These are phyloP conservation scores for Arctocebus calabarensis DNA, from an alignment of 2,797 vertebrate species.

Conservation along the genomic window DNA sequence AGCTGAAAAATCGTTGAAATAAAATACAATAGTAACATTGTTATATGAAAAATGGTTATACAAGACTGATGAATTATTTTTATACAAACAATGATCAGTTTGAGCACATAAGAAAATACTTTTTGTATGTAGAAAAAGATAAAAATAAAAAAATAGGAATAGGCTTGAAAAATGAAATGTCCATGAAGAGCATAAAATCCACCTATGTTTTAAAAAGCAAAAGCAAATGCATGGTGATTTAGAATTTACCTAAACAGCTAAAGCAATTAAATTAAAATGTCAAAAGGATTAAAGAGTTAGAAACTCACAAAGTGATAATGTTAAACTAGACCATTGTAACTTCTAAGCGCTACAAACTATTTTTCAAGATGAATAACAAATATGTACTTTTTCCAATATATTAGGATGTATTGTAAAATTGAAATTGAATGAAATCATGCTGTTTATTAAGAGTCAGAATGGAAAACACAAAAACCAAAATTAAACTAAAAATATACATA, in stretches of 20 bases:
- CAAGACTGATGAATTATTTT: background rate
- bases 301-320: background rate
- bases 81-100: background rate
- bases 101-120: background rate
- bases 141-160: background rate
- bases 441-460: background rate
- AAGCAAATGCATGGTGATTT: background rate
- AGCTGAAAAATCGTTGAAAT: background rate
- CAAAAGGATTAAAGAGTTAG: background rate
- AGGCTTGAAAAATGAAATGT: background rate
- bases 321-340: background rate
- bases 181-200: background rate
- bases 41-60: background rate
- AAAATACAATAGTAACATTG: background rate
- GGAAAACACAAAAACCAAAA: background rate
- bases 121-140: background rate
- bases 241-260: background rate
- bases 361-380: background rate
- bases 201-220: background rate
- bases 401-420: background rate
- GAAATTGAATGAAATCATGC: too few relatives aligned
- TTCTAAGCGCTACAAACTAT: background rate
- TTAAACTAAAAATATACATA: background rate
- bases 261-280: background rate
- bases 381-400: background rate